Evolutionary conservation across 2,888 invertebrate genomes (phyloP).

Genomic region (Lochmaea crataegi): DNA sequence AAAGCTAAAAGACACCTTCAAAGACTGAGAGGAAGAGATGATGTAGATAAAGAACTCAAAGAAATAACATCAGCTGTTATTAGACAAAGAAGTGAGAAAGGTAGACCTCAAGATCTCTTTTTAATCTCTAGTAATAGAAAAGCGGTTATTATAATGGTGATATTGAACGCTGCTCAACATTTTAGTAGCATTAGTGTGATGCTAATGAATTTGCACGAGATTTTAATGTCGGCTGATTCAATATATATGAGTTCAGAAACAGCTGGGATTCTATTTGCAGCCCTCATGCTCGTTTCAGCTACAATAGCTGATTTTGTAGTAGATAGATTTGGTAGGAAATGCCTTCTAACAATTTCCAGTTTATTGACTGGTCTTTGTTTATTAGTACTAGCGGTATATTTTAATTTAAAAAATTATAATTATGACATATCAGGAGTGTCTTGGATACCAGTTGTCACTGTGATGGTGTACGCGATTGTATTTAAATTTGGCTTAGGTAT

Average conservation of each 20-base stretch:
- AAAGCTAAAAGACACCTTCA: slow-evolving; percentile 56
- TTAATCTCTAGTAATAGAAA: slow-evolving; percentile 60
- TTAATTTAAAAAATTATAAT: slow-evolving; percentile 55
- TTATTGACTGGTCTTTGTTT: slow-evolving; percentile 58
- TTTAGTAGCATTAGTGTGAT: slow-evolving; percentile 63
- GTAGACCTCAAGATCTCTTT: slow-evolving; percentile 59
- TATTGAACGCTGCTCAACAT: slow-evolving; percentile 61
- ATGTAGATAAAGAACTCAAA: slow-evolving; percentile 59
- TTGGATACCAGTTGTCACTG: slow-evolving; percentile 55
- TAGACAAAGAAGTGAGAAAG: slow-evolving; percentile 59
- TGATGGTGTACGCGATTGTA: slow-evolving; percentile 60
- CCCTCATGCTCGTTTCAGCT: slow-evolving; percentile 59
- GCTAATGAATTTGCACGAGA: slow-evolving; percentile 62
- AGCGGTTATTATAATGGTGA: slow-evolving; percentile 61
- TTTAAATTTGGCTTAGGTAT: slow-evolving; percentile 62
- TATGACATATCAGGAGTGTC: slow-evolving; percentile 51
- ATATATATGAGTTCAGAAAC: slow-evolving; percentile 52
- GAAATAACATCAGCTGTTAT: slow-evolving; percentile 60
- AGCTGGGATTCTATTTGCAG: slow-evolving; percentile 59
- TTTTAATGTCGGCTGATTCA: slow-evolving; percentile 56
- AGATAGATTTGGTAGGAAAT: slow-evolving; percentile 60
- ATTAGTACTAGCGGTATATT: slow-evolving; percentile 57
- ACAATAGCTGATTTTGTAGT: slow-evolving; percentile 56
- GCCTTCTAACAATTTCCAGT: slow-evolving; percentile 57
- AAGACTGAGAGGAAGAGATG: slow-evolving; percentile 51